Evolutionary conservation across 2,113 vertebrate species (phyloP), one percentile per base, ranked within the genome.

Genomic region (Anser cygnoides): DNA sequence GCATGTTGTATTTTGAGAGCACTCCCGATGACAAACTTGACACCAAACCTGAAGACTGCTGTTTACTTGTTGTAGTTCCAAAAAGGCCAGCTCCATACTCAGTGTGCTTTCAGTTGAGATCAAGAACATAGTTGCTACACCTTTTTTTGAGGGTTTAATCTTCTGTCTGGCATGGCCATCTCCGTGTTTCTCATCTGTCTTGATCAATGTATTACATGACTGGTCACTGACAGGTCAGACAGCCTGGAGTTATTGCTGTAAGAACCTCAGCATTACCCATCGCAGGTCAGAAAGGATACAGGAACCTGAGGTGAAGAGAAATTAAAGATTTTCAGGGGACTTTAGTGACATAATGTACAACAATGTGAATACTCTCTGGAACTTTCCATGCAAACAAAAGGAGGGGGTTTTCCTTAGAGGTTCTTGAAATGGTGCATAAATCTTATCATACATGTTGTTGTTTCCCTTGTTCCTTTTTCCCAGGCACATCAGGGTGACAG

Each of bases 401-500:
- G 86, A 93, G 41, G 85, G 76, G 46, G 35, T 75, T 96, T 96
- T 95, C 57, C 62, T 25, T 63, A 65, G 35, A 43, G 19, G n/a
- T 55, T 93, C 41, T 54, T 87, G 61, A 78, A 81, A 43, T 44
- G 19, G 66, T 78, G 52, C 49, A 74, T 74, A 86, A 74, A 93
- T 28, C 23, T 80, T 88, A 93, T 44, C 13, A 8, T 28, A 7
- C 13, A 7, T 28, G 8, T 67, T 89, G 22, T 72, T 75, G 28
- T 74, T 96, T 85, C 76, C 63, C 72, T 66, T 84, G 73, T 77
- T 85, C n/a, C 57, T 35, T 3, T 92, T 95, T 86, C 57, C 68
- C 2, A 10, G 18, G 57, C 2, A 2, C 8, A 6, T 50, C 61
- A 71, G 14, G 23, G 31, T 71, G 43, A 74, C 50, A 84, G 6